Evolutionary conservation across 1,140 invertebrate genomes (phyloP).

Genomic region (Tribolium castaneum): DNA sequence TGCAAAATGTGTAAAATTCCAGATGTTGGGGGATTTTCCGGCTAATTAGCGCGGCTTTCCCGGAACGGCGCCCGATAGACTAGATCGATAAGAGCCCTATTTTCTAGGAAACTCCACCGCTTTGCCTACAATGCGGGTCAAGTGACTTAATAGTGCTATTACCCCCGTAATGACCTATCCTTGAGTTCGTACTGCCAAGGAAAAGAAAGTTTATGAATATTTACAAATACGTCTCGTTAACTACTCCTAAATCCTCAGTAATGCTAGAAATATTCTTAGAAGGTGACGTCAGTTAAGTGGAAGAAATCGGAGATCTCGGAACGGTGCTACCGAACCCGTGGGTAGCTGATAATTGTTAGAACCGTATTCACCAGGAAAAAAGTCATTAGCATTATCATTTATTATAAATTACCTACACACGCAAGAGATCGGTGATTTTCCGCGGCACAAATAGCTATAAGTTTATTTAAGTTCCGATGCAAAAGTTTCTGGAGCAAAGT

Average conservation of each 20-base stretch:
- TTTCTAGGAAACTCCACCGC: not conserved
- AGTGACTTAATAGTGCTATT: not conserved
- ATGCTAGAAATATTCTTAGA: slow-evolving; percentile 31
- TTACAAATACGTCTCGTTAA: slow-evolving; percentile 10
- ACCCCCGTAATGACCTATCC: slow-evolving; percentile 13
- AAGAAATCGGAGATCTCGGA: slow-evolving; percentile 26
- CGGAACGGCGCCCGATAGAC: slow-evolving; percentile 10
- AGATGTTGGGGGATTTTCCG: not conserved
- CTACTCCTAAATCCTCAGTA: slow-evolving; percentile 20
- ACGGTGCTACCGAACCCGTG: slow-evolving; percentile 14
- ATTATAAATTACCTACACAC: slow-evolving; percentile 17
- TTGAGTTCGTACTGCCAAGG: slow-evolving; percentile 28
- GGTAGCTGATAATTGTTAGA: slow-evolving; percentile 18
- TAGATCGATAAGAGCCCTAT: not conserved
- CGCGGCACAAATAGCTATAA: slow-evolving; percentile 9
- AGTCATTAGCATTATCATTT: slow-evolving; percentile 26
- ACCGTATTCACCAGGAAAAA: slow-evolving; percentile 21
- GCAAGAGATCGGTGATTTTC: not conserved
- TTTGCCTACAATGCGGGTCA: not conserved
- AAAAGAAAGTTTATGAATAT: slow-evolving; percentile 34
- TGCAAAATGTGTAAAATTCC: not conserved
- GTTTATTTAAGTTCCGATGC: slow-evolving; percentile 3
- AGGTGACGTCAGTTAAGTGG: slow-evolving; percentile 35
- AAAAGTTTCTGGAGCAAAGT: slow-evolving; percentile 8
- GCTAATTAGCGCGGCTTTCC: not conserved